phyloP scores from a whole-genome alignment of 2,113 vertebrate species.

The Strix uralensis region DNA sequence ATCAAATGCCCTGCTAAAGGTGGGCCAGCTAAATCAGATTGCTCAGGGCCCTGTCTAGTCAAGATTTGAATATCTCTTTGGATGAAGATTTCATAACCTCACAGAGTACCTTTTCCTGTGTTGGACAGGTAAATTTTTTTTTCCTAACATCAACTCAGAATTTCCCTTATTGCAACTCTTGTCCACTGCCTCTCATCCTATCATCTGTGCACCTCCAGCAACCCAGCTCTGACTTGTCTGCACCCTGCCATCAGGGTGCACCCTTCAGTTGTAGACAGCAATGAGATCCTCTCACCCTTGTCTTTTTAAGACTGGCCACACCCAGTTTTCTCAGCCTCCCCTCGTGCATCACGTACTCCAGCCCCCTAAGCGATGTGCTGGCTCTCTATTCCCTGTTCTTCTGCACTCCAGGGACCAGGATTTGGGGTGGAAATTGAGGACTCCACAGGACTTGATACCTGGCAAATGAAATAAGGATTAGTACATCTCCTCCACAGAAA shows the following conservation, averaged over 20 bases:
- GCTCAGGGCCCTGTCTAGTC: not conserved
- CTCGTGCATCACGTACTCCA: rapidly evolving
- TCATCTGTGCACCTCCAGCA: rapidly evolving
- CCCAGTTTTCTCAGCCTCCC: not conserved
- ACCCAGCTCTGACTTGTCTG: not conserved
- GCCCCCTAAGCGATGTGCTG: not conserved
- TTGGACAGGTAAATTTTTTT: not conserved
- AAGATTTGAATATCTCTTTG: not conserved
- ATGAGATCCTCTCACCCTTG: not conserved
- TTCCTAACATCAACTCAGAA: not conserved
- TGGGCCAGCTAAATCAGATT: not conserved
- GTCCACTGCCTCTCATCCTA: not conserved
- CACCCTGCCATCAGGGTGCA: not conserved
- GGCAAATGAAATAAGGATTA: not conserved
- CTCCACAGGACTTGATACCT: not conserved
- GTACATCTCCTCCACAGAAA: not conserved
- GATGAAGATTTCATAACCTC: not conserved
- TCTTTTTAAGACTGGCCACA: not conserved
- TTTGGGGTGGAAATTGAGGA: not conserved
- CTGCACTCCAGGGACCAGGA: rapidly evolving
- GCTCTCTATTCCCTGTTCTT: not conserved
- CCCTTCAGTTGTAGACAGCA: not conserved
- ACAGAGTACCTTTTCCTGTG: not conserved
- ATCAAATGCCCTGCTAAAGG: not conserved
- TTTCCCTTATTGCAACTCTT: not conserved